Evolutionary conservation across 2,113 vertebrate species (phyloP).

Genomic region (Halcyon malimbica): DNA sequence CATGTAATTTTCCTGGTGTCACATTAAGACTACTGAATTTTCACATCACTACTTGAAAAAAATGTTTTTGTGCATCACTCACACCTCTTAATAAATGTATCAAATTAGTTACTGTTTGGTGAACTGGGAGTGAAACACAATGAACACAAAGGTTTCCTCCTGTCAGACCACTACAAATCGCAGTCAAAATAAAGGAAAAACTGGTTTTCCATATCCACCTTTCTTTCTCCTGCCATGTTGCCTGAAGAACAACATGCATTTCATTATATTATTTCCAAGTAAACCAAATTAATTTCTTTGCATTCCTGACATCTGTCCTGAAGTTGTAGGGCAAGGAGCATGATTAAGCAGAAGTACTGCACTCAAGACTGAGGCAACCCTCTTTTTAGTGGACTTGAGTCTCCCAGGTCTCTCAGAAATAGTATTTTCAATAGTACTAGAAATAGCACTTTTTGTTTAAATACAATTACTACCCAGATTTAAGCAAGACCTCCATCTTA

Average conservation of each 20-base stretch:
- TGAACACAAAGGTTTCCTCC: background rate
- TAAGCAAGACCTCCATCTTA: background rate
- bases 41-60: slow-evolving; percentile 4
- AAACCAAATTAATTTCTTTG: background rate
- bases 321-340: background rate
- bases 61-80: slow-evolving; percentile 4
- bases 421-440: background rate
- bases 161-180: background rate
- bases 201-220: background rate
- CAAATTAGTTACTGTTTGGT: slow-evolving; percentile 3
- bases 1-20: slow-evolving; percentile 26
- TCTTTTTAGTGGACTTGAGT: background rate
- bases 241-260: background rate
- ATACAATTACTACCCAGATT: background rate
- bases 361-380: background rate
- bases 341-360: background rate
- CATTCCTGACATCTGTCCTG: background rate
- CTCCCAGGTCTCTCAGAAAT: background rate
- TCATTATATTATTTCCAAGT: background rate
- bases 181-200: background rate
- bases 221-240: background rate
- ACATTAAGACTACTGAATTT: background rate
- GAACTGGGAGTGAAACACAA: background rate
- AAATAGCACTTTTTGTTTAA: background rate
- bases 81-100: slow-evolving; percentile 21